phyloP scores from a whole-genome alignment of 2,888 invertebrate species.

The Nymphalis c-album region DNA sequence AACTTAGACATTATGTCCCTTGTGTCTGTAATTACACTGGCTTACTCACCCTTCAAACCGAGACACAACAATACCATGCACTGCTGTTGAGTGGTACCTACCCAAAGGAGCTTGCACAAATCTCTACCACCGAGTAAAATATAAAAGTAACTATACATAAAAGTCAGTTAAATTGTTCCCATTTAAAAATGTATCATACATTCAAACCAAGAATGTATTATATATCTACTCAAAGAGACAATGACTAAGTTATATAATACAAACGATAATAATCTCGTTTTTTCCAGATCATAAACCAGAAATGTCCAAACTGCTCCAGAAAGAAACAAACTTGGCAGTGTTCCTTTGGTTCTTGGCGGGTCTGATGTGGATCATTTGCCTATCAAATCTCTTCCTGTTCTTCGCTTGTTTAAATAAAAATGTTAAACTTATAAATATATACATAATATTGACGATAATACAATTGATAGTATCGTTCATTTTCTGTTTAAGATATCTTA shows the following conservation, averaged over 20 bases:
- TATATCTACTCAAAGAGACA: not conserved
- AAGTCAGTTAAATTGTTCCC: no score
- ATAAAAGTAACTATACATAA: no score
- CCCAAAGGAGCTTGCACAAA: no score
- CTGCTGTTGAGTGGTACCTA: no score
- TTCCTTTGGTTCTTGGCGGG: conserved; percentile 21
- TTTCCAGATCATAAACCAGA: conserved; percentile 19
- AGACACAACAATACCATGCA: no score
- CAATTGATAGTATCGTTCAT: conserved; percentile 14
- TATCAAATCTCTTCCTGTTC: conserved; percentile 21
- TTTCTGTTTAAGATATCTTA: conserved; percentile 20
- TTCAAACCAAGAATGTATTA: not conserved
- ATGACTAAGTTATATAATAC: not conserved
- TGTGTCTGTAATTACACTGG: no score
- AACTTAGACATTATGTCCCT: no score
- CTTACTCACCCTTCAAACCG: no score
- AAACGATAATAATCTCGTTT: not conserved
- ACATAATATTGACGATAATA: conserved; percentile 17
- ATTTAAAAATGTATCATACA: not conserved
- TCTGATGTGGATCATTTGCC: conserved; percentile 26
- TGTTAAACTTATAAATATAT: conserved; percentile 13
- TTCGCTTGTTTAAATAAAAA: conserved; percentile 21
- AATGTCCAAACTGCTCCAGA: conserved; percentile 9
- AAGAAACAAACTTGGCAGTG: conserved; percentile 15
- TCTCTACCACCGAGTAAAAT: no score